Base-by-base conservation (phyloP, 2,113 vertebrate species). In the Tylochromis polylepis region DNA sequence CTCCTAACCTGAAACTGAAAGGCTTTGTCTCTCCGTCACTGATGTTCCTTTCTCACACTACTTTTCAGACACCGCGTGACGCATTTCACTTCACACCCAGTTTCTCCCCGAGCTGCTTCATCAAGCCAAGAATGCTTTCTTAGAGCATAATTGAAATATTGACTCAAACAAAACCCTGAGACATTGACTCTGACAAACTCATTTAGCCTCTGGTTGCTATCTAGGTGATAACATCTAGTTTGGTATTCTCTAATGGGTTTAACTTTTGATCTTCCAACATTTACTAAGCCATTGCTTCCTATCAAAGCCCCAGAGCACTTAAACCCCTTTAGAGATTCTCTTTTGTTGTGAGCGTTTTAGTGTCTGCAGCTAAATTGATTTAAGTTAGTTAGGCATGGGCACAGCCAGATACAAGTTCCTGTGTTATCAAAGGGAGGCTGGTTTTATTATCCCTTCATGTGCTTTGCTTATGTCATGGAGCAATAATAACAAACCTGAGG, bases 221-320 rank as follows among this genome's bases (percentile, higher is more conserved):
- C 77, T 81, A 79, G 80, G 41, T 79, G 81, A 83, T 59, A 88
- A 85, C 88, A 51, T 90, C 78, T 84, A 83, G 75, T 67, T 90
- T 87, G 22, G 72, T 53, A 55, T 87, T 86, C 78, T 79, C 81
- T 75, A 41, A 86, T 82, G 84, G 83, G 77, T 81, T 92, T 87
- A 81, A 86, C 86, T 87, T 91, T 85, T 85, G 93, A 94, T 94
- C 93, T 46, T 82, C 72, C 78, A 51, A 55, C 79, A 24, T 84
- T 87, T 57, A 27, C 80, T 70, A 77, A 90, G 72, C 60, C 72
- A 72, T 51, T 75, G 56, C 84, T 75, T 85, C 85, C 81, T 85
- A 88, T 90, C 83, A 86, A 51, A 56, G 56, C 72, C 72, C 65
- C 84, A 53, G 24, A 87, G 65, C 88, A 84, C 83, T 91, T 86